Base-by-base conservation (phyloP, 2,797 vertebrate genomes). In the Enteromius unitaeniatus region DNA sequence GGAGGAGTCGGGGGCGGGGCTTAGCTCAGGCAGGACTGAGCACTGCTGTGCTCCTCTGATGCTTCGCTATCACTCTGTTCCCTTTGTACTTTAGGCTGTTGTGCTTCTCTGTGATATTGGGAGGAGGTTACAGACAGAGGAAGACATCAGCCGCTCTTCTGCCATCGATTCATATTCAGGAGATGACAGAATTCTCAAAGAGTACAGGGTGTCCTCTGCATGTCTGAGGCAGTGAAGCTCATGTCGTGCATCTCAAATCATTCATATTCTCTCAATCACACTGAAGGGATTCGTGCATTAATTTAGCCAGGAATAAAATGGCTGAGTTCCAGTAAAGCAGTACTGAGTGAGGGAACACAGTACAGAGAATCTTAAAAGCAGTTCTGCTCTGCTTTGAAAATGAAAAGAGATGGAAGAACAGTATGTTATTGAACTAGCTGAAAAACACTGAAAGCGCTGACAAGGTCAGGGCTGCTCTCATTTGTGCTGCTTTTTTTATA, bases 1-100 rank as follows among this genome's bases (percentile, higher is more conserved):
- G 81, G 85, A 79, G 93, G 94, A 91, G 91, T 92, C 70, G 89
- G 81, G 91, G 93, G 92, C 76, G 89, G 91, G 68, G 91, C 90
- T 86, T 91, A 89, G 42, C 19, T 4, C 69, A 75, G 60, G n/a
- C 76, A 81, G 51, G 45, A 72, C 23, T 73, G 69, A 84, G 69
- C 40, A 70, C n/a, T 68, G 10, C 81, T 51, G 31, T 53, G 60
- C 62, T 78, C 15, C 42, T 87, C 82, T 88, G 58, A 85, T 87
- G 76, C 58, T 68, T 82, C 14, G 64, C 45, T 67, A 77, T 76
- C 37, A 75, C 74, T 49, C 21, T 74, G 65, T 51, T 85, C 28
- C 37, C 26, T 69, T 72, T 84, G 82, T 78, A 84, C 65, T 70
- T 78, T 26, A 83, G 64, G 74, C 53, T 67, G 14, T 74, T 19